Evolutionary conservation across 2,113 vertebrate species (phyloP).

Genomic region (Rhynchopsitta pachyrhyncha): DNA sequence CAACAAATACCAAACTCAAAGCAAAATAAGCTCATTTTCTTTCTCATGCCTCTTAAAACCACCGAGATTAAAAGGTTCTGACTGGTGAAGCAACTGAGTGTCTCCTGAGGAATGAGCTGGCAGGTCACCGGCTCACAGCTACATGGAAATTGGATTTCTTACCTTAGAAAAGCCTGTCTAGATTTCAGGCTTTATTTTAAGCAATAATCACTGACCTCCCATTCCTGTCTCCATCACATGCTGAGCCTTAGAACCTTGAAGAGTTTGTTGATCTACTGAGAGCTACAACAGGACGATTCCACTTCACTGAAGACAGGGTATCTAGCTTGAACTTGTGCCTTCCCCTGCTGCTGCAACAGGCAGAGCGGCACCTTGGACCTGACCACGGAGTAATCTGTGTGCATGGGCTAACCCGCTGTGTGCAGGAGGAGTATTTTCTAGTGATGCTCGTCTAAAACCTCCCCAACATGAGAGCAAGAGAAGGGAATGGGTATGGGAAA

Average conservation of each 20-base stretch:
- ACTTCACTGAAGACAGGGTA: not conserved
- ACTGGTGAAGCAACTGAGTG: not conserved
- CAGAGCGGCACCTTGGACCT: not conserved
- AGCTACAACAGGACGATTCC: not conserved
- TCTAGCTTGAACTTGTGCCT: not conserved
- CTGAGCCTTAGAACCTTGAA: not conserved
- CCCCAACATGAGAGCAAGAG: not conserved
- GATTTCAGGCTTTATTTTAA: not conserved
- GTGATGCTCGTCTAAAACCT: not conserved
- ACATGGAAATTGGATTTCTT: not conserved
- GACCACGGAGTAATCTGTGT: not conserved
- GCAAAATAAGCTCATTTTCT: not conserved
- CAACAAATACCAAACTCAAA: not conserved
- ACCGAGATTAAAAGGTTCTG: not conserved
- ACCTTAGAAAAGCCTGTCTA: not conserved
- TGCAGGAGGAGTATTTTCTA: not conserved
- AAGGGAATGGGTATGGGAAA: conserved; percentile 21
- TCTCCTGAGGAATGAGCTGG: not conserved
- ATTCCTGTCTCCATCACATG: not conserved
- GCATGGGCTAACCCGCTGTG: rapidly evolving
- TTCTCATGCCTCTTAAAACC: not conserved
- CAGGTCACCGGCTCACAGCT: not conserved
- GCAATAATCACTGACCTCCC: not conserved
- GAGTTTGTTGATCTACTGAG: not conserved
- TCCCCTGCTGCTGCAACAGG: not conserved